A percentile compares a stretch with the other conserved stretches of the same genome.
These are phyloP conservation scores for Eulithis prunata DNA, from an alignment of 2,888 invertebrate genomes.

Conservation along the genomic window DNA sequence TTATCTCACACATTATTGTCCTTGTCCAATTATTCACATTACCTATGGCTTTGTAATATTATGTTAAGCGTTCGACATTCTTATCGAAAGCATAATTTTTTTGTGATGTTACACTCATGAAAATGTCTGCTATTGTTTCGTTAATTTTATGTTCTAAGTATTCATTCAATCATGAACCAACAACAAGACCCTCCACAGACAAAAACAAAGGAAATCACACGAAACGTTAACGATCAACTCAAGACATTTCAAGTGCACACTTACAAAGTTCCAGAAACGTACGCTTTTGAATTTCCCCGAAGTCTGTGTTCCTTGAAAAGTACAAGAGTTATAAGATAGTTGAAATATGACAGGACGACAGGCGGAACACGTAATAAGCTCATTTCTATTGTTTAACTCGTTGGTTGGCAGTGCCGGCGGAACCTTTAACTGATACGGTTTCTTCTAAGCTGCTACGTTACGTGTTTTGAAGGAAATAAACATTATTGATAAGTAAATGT, in stretches of 20 bases:
- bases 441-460: slow-evolving; percentile 10
- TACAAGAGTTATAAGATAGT: slow-evolving; percentile 35
- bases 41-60: too few species aligned
- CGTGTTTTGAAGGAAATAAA: slow-evolving; percentile 32
- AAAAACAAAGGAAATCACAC: slow-evolving; percentile 43
- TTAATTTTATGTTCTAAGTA: slow-evolving; percentile 6
- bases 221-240: slow-evolving; percentile 43
- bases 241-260: slow-evolving; percentile 43
- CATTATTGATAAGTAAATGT: background rate
- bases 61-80: too few species aligned
- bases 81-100: too few species aligned
- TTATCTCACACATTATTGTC: too few species aligned
- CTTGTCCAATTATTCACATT: too few species aligned
- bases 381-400: slow-evolving; percentile 61
- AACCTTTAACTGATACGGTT: slow-evolving; percentile 24
- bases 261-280: slow-evolving; percentile 37
- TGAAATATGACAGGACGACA: slow-evolving; percentile 47
- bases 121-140: slow-evolving; percentile 7
- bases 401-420: slow-evolving; percentile 47
- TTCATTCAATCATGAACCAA: slow-evolving; percentile 25
- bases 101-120: too few species aligned
- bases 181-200: slow-evolving; percentile 43
- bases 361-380: slow-evolving; percentile 57
- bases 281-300: slow-evolving; percentile 38
- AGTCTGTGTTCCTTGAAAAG: slow-evolving; percentile 28